These are phyloP conservation scores for Linepithema humile DNA, from an alignment of 1,140 invertebrate genomes.

Conservation along the genomic window DNA sequence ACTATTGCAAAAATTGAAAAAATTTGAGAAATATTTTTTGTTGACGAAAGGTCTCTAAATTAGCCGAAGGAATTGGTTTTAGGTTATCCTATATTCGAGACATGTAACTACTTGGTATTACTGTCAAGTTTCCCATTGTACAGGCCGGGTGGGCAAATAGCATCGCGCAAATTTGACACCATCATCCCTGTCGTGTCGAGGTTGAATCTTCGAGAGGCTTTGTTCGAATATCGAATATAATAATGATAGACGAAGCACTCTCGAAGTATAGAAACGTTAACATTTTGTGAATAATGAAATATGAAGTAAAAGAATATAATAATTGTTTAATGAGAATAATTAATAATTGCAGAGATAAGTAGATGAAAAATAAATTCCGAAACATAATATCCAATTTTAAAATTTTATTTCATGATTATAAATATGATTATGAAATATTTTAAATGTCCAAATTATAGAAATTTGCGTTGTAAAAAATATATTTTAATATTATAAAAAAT, in stretches of 20 bases:
- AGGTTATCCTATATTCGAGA: background rate
- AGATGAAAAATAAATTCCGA: background rate
- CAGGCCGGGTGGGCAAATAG: background rate
- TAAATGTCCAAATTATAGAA: no score
- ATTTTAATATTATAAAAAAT: no score
- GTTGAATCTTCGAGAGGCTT: background rate
- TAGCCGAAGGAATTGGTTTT: background rate
- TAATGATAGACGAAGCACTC: background rate
- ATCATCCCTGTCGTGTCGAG: background rate
- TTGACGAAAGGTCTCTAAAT: background rate
- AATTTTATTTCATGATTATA: no score
- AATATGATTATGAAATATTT: no score
- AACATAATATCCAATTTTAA: background rate
- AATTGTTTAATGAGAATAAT: background rate
- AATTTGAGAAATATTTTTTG: background rate
- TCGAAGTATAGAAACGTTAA: background rate
- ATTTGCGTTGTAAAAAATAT: no score
- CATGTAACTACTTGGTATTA: background rate
- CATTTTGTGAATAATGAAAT: background rate
- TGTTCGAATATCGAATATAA: background rate
- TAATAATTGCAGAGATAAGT: background rate
- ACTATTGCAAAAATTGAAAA: background rate
- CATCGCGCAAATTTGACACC: conserved; percentile 8
- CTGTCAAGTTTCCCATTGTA: background rate
- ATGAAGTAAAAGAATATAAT: background rate